Conservation (phyloP, 1,140 invertebrate genomes). For the Drosophila ogumai region DNA sequence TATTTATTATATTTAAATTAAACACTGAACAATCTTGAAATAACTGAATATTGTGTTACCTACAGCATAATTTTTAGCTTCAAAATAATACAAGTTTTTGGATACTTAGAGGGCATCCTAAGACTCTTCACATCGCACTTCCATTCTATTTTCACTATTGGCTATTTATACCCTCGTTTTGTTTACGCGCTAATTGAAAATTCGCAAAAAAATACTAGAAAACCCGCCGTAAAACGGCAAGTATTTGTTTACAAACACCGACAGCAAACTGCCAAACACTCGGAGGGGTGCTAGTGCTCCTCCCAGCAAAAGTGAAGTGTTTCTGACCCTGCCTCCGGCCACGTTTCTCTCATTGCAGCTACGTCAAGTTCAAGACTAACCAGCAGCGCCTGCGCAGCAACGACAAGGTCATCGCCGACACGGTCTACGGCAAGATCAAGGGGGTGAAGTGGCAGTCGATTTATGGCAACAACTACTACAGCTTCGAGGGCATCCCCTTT, state of each 20-base stretch:
- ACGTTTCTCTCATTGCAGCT: conserved; percentile 53
- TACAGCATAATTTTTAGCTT: not conserved
- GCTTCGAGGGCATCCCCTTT: conserved; percentile 87
- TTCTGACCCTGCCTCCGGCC: not conserved
- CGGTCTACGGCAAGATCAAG: conserved; percentile 74
- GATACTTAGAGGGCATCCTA: conserved; percentile 18
- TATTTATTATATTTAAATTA: too few relatives aligned
- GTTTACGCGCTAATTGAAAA: conserved; percentile 51
- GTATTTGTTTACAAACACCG: conserved; percentile 55
- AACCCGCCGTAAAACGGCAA: conserved; percentile 3
- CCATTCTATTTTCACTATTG: conserved; percentile 19
- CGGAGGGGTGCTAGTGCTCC: not conserved
- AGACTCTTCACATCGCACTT: not conserved
- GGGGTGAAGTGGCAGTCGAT: conserved; percentile 76
- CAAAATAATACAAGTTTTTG: not conserved
- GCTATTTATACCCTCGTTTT: conserved; percentile 47
- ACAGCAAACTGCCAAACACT: conserved; percentile 9
- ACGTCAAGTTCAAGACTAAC: conserved; percentile 83
- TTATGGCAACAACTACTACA: conserved; percentile 78
- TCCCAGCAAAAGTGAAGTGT: conserved; percentile 13
- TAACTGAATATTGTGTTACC: not conserved
- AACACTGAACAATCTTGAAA: too few relatives aligned
- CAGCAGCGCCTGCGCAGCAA: conserved; percentile 78
- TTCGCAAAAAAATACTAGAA: conserved; percentile 48
- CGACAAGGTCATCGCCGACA: conserved; percentile 76